Evolutionary conservation across 2,113 vertebrate species (phyloP).

Genomic region (Cairina moschata): DNA sequence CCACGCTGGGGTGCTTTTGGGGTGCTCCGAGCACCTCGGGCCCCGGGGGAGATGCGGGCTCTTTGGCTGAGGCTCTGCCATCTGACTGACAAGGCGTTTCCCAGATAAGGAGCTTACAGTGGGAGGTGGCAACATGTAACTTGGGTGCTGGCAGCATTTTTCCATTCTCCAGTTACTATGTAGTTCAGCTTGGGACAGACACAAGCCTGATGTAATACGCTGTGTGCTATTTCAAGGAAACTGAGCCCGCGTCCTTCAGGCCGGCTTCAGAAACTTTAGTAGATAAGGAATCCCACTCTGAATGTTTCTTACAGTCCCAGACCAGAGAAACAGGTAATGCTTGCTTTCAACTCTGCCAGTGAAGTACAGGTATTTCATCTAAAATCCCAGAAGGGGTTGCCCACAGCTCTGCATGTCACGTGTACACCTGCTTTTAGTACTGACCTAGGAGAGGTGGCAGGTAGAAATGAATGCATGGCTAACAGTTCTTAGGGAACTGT

Average conservation of each 20-base stretch:
- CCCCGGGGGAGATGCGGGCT: background rate
- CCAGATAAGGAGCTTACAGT: conserved; percentile 54
- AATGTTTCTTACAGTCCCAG: background rate
- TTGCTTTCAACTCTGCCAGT: background rate
- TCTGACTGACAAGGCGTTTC: background rate
- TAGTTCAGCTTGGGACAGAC: conserved; percentile 62
- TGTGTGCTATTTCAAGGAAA: conserved; percentile 56
- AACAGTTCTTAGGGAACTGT: background rate
- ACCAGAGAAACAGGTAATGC: background rate
- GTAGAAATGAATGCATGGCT: background rate
- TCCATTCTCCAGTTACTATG: conserved; percentile 58
- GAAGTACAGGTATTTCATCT: background rate
- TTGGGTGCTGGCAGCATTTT: conserved; percentile 32
- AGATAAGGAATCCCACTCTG: conserved; percentile 39
- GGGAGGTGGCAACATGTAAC: conserved; percentile 57
- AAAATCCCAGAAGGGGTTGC: background rate
- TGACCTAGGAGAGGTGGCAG: background rate
- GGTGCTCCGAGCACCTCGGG: background rate
- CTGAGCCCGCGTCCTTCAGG: background rate
- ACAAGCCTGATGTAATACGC: conserved; percentile 42
- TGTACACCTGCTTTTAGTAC: rapidly evolving
- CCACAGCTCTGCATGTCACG: background rate
- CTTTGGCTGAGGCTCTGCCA: background rate
- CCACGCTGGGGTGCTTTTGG: rapidly evolving
- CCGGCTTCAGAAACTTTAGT: background rate